phyloP scores from a whole-genome alignment of 2,797 vertebrate genomes.

The Periparus ater region DNA sequence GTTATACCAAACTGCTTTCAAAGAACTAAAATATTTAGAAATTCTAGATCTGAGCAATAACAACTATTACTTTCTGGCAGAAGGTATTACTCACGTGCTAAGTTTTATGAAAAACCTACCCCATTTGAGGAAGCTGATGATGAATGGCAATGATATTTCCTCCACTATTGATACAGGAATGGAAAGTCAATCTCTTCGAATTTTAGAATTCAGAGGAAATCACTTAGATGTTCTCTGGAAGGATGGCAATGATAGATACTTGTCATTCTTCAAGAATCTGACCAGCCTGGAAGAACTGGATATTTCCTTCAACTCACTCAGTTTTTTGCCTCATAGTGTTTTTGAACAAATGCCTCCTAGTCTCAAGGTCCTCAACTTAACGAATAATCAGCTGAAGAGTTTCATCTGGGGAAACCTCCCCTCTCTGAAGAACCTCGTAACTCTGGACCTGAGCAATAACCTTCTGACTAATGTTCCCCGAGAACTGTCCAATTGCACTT shows the following conservation, averaged over 20 bases:
- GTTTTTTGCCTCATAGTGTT: slow-evolving; percentile 76
- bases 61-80: slow-evolving; percentile 89
- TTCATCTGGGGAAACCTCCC: slow-evolving; percentile 82
- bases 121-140: slow-evolving; percentile 82
- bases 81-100: slow-evolving; percentile 90
- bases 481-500: slow-evolving; percentile 82
- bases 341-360: slow-evolving; percentile 82
- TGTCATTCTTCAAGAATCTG: slow-evolving; percentile 87
- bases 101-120: slow-evolving; percentile 83
- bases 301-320: slow-evolving; percentile 89
- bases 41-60: slow-evolving; percentile 92
- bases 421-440: slow-evolving; percentile 75
- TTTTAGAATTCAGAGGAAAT: slow-evolving; percentile 91
- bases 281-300: slow-evolving; percentile 81
- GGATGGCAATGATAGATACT: slow-evolving; percentile 85
- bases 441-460: slow-evolving; percentile 90
- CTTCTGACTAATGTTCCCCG: slow-evolving; percentile 76
- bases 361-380: slow-evolving; percentile 82
- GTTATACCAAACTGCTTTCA: slow-evolving; percentile 84
- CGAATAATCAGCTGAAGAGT: slow-evolving; percentile 78
- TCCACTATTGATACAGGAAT: slow-evolving; percentile 85
- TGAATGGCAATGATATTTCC: slow-evolving; percentile 93
- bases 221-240: slow-evolving; percentile 89
- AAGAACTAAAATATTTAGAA: slow-evolving; percentile 82
- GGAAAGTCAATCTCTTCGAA: slow-evolving; percentile 84